These are phyloP conservation scores for Temnothorax rugatulus DNA, from an alignment of 2,888 invertebrate species.

Conservation along the genomic window DNA sequence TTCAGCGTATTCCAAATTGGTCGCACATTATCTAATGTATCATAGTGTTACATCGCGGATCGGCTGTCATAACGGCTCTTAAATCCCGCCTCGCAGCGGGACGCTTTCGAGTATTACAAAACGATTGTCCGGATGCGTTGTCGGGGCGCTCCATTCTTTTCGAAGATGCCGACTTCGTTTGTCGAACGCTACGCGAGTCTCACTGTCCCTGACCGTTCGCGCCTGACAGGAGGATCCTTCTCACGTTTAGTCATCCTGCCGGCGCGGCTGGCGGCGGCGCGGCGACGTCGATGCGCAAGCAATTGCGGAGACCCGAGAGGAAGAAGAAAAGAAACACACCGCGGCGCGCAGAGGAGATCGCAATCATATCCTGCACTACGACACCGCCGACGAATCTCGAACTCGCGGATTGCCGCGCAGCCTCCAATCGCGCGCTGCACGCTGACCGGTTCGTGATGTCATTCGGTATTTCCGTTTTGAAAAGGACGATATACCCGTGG, in stretches of 20 bases:
- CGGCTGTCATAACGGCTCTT: slow-evolving; percentile 39
- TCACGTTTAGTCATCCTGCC: slow-evolving; percentile 78
- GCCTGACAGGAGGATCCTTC: slow-evolving; percentile 71
- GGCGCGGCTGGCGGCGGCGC: slow-evolving; percentile 49
- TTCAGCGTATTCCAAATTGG: background rate
- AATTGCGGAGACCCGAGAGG: slow-evolving; percentile 48
- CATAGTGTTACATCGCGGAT: slow-evolving; percentile 37
- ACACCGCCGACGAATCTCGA: slow-evolving; percentile 72
- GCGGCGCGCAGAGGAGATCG: slow-evolving; percentile 60
- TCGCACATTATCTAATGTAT: slow-evolving; percentile 31
- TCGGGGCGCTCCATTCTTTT: slow-evolving; percentile 33
- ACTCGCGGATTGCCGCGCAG: slow-evolving; percentile 28
- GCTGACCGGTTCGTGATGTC: slow-evolving; percentile 80
- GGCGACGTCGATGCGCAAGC: slow-evolving; percentile 62
- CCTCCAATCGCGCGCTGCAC: slow-evolving; percentile 59
- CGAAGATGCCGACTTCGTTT: slow-evolving; percentile 48
- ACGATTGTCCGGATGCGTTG: slow-evolving; percentile 49
- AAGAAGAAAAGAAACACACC: slow-evolving; percentile 55
- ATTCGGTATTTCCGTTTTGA: slow-evolving; percentile 77
- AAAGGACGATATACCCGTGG: slow-evolving; percentile 53
- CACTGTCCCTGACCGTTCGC: slow-evolving; percentile 67
- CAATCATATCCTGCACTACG: slow-evolving; percentile 71
- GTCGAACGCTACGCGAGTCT: slow-evolving; percentile 33
- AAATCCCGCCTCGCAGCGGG: slow-evolving; percentile 25
- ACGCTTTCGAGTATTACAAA: slow-evolving; percentile 50